Evolutionary conservation across 2,888 invertebrate genomes (phyloP).

Genomic region (Mactromeris polynyma): DNA sequence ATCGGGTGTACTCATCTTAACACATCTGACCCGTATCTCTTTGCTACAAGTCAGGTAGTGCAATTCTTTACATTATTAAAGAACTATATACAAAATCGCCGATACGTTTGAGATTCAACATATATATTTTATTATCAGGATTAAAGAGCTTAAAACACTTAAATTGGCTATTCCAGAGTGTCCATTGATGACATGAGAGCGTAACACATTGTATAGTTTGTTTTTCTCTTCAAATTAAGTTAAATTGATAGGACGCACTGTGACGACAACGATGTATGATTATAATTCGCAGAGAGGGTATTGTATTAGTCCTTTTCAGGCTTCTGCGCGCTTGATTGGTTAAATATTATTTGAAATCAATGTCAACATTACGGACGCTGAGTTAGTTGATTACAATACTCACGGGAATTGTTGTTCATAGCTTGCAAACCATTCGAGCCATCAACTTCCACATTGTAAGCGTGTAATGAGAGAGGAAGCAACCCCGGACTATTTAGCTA

Average conservation of each 20-base stretch:
- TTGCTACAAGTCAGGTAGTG: background rate
- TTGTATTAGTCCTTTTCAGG: conserved; percentile 37
- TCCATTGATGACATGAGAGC: background rate
- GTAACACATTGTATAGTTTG: conserved; percentile 28
- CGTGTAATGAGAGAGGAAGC: background rate
- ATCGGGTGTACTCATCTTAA: too few species aligned
- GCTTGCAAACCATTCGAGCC: background rate
- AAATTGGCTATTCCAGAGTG: background rate
- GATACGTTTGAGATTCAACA: background rate
- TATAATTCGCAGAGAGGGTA: conserved; percentile 18
- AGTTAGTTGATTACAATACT: conserved; percentile 33
- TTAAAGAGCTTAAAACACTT: background rate
- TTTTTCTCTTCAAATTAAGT: conserved; percentile 31
- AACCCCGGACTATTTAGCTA: background rate
- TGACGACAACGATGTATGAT: conserved; percentile 18
- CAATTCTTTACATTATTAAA: background rate
- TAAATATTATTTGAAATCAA: conserved; percentile 31
- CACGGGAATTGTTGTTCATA: conserved; percentile 2
- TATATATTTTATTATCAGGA: background rate
- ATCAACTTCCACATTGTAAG: background rate
- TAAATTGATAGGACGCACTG: conserved; percentile 5
- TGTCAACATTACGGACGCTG: conserved; percentile 37
- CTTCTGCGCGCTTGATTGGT: conserved; percentile 21
- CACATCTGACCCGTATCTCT: background rate
- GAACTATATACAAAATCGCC: background rate